A percentile compares a stretch with the other conserved stretches of the same genome.
These are phyloP conservation scores for Dendrocincla fuliginosa DNA, from an alignment of 2,797 vertebrate genomes.

Conservation along the genomic window DNA sequence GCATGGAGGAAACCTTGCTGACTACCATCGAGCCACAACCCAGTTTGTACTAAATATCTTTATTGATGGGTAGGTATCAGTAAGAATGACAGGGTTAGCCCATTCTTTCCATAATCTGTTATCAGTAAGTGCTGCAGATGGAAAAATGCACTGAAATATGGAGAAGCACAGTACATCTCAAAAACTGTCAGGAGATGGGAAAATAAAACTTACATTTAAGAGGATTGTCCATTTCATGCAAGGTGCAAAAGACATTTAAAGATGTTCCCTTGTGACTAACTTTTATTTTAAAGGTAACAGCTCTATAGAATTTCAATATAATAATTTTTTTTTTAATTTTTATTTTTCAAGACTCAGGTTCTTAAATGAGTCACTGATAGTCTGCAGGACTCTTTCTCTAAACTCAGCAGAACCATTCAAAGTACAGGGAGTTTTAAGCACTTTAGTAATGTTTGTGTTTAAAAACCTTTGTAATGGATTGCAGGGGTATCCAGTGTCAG, in stretches of 20 bases:
- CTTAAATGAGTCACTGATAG: constrained; percentile 37
- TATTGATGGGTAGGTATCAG: not conserved
- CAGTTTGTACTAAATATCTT: not conserved
- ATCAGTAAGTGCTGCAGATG: not conserved
- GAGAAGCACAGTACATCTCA: not conserved
- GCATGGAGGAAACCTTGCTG: not conserved
- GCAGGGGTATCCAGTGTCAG: not conserved
- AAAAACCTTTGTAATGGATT: constrained; percentile 35
- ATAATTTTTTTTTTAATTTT: not conserved
- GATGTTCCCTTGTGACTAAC: constrained; percentile 21
- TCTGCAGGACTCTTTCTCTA: not conserved
- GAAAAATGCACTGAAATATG: not conserved
- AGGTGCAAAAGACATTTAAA: constrained; percentile 39
- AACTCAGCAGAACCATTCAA: not conserved
- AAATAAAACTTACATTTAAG: constrained; percentile 34
- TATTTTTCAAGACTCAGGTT: not conserved
- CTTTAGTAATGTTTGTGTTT: constrained; percentile 1
- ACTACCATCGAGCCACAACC: not conserved
- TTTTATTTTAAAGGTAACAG: constrained; percentile 39
- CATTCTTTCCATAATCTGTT: not conserved
- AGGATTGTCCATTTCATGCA: not conserved
- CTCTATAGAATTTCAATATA: constrained; percentile 24
- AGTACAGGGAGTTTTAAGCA: not conserved
- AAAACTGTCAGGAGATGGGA: not conserved
- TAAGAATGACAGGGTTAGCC: not conserved